Evolutionary conservation across 1,140 invertebrate genomes (phyloP).

Genomic region (Caenorhabditis tropicalis): DNA sequence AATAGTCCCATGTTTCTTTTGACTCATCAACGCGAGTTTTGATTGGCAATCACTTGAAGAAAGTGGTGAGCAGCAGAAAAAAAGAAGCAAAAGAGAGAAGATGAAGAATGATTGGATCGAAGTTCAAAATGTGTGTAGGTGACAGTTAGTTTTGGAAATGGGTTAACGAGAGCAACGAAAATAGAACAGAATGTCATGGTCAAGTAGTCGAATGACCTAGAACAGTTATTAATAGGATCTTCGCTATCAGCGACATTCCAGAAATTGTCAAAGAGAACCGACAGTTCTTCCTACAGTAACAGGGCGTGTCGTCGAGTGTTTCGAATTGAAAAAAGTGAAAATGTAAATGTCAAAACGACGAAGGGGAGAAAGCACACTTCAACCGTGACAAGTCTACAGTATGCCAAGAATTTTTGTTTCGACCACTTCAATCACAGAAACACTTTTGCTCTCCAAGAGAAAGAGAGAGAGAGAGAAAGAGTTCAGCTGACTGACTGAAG

Average conservation of each 20-base stretch:
- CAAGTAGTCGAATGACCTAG: neutral
- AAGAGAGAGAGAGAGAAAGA: neutral
- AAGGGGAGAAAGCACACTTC: too few relatives aligned
- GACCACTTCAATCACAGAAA: neutral
- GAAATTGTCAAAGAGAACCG: too few relatives aligned
- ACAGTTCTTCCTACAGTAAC: too few relatives aligned
- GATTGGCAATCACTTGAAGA: constrained; percentile 14
- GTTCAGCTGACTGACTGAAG: too few relatives aligned
- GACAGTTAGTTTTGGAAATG: neutral
- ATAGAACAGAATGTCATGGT: neutral
- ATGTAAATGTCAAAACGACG: too few relatives aligned
- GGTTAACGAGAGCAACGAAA: too few relatives aligned
- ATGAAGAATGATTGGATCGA: neutral
- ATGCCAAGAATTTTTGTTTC: neutral
- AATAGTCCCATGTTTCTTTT: constrained; percentile 32
- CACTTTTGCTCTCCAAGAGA: too few relatives aligned
- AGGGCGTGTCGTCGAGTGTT: too few relatives aligned
- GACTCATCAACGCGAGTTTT: constrained; percentile 29
- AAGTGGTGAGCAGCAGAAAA: neutral
- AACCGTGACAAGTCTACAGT: neutral
- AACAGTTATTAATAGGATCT: too few relatives aligned
- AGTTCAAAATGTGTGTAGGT: constrained; percentile 32
- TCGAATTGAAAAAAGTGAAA: too few relatives aligned
- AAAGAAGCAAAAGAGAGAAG: neutral
- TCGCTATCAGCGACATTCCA: too few relatives aligned